Evolutionary conservation across 2,888 invertebrate genomes (phyloP).

Genomic region (Lingula anatina): DNA sequence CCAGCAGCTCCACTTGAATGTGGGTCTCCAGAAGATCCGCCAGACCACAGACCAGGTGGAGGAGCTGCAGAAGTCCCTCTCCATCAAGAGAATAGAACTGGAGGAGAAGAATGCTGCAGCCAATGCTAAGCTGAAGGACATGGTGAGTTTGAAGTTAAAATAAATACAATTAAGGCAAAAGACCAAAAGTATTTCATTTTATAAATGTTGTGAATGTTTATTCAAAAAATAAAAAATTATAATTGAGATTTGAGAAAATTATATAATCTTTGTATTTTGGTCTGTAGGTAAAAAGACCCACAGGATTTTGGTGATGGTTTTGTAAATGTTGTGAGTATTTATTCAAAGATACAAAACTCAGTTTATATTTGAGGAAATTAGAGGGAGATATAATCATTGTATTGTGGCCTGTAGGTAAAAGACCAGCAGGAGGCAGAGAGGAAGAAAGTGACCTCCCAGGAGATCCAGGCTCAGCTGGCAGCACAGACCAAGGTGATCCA

Average conservation of each 20-base stretch:
- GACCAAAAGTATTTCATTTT: slow-evolving; percentile 99
- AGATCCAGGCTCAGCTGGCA: slow-evolving; percentile 79
- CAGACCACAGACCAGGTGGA: slow-evolving; percentile 99
- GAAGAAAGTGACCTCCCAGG: slow-evolving; percentile 96
- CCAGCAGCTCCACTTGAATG: slow-evolving; percentile 96
- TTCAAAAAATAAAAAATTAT: slow-evolving; percentile 99
- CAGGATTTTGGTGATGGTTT: too few species aligned
- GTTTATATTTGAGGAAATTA: too few species aligned
- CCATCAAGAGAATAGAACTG: slow-evolving; percentile 76
- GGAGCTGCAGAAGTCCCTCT: slow-evolving; percentile 97
- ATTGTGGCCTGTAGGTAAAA: slow-evolving; percentile 65
- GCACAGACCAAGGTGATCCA: slow-evolving; percentile 86
- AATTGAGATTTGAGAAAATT: slow-evolving; percentile 94
- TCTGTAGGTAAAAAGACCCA: too few species aligned
- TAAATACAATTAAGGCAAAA: too few species aligned
- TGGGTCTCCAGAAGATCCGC: slow-evolving; percentile 96
- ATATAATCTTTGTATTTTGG: too few species aligned
- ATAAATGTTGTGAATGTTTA: too few species aligned
- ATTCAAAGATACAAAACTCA: too few species aligned
- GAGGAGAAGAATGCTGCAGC: slow-evolving; percentile 98
- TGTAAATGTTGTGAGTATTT: too few species aligned
- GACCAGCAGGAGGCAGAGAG: slow-evolving; percentile 99
- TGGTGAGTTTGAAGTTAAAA: slow-evolving; percentile 76
- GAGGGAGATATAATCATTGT: too few species aligned
- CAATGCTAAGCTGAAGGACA: slow-evolving; percentile 97